Conservation (phyloP, 2,113 vertebrate species). For the Indicator indicator region DNA sequence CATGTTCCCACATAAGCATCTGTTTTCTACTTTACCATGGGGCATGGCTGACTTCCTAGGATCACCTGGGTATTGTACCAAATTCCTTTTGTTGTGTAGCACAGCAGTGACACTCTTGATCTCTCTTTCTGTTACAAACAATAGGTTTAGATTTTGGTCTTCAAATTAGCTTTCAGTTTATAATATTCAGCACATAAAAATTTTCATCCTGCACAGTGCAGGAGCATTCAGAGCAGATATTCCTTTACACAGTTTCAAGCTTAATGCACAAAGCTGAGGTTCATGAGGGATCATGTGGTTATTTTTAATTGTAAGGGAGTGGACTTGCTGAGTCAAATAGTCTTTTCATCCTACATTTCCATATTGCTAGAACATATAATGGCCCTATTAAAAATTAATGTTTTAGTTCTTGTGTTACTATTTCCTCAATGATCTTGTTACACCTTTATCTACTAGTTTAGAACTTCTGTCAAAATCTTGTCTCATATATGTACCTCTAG, state of each 20-base stretch:
- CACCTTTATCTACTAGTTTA: neutral
- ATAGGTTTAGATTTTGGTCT: neutral
- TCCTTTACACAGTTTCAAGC: neutral
- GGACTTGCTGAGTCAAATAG: neutral
- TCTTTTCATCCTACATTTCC: neutral
- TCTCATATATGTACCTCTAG: neutral
- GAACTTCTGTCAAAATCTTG: neutral
- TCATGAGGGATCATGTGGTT: neutral
- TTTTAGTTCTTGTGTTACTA: neutral
- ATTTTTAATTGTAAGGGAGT: neutral
- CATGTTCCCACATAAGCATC: neutral
- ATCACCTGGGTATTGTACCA: neutral
- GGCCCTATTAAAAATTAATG: neutral
- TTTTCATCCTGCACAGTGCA: neutral
- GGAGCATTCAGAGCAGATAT: neutral
- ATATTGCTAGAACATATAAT: neutral
- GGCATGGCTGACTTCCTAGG: neutral
- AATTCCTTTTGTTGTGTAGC: neutral
- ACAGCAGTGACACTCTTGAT: neutral
- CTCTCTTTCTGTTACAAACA: neutral
- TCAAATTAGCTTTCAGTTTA: neutral
- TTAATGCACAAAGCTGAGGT: neutral
- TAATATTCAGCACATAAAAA: neutral
- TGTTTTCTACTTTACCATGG: neutral
- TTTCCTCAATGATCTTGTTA: neutral